Conservation (phyloP, 2,888 invertebrate species). For the Prenolepis imparis region DNA sequence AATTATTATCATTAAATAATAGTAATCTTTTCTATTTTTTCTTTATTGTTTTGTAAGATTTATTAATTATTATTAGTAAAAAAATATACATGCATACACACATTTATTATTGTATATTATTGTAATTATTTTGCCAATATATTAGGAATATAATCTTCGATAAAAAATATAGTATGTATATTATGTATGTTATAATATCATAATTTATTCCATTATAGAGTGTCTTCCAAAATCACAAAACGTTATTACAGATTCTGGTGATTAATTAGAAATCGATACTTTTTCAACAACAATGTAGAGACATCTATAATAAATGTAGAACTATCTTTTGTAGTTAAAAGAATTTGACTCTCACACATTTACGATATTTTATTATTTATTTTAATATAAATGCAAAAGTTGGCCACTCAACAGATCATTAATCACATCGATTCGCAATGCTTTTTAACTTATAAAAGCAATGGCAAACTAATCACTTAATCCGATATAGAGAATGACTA, state of each 20-base stretch:
- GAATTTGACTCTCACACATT: not conserved
- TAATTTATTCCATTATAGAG: not conserved
- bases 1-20: not conserved
- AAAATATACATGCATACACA: not conserved
- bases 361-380: not conserved
- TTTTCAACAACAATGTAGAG: not conserved
- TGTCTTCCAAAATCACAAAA: not conserved
- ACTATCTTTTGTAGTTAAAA: not conserved
- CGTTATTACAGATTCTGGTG: not conserved
- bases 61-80: not conserved
- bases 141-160: not conserved
- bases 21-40: not conserved
- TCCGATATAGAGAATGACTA: not conserved
- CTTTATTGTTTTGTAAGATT: not conserved
- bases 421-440: not conserved
- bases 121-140: not conserved
- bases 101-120: not conserved
- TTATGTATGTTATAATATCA: not conserved
- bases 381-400: not conserved
- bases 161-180: not conserved
- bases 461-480: conserved; percentile 19
- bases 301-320: not conserved
- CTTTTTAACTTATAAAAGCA: not conserved
- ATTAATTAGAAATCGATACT: not conserved
- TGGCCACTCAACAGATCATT: not conserved